A percentile compares a stretch with the other conserved stretches of the same genome.
Conservation (phyloP, 2,797 vertebrate genomes). For the Hipposideros larvatus region DNA sequence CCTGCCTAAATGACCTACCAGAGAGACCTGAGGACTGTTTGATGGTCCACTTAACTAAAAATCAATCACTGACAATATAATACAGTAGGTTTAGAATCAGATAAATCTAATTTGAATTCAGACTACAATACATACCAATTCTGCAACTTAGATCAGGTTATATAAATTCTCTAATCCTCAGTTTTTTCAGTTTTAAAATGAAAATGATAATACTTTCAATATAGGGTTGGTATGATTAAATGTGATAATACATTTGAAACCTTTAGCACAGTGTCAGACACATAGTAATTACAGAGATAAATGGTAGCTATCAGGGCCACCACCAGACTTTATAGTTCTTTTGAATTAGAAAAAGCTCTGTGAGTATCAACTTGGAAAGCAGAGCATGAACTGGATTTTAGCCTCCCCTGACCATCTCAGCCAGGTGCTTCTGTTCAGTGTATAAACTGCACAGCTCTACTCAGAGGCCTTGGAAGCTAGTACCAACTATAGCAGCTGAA, state of each 20-base stretch:
- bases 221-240: constrained; percentile 31
- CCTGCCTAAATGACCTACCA: background rate
- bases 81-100: constrained; percentile 20
- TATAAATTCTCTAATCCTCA: constrained; percentile 48
- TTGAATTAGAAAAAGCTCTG: constrained; percentile 43
- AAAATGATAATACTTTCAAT: constrained; percentile 54
- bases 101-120: constrained; percentile 44
- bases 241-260: constrained; percentile 64
- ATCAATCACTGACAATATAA: background rate
- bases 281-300: constrained; percentile 48
- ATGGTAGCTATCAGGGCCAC: constrained; percentile 8
- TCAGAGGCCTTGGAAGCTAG: background rate
- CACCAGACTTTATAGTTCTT: background rate
- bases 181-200: constrained; percentile 46
- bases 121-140: background rate
- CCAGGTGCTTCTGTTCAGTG: background rate
- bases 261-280: constrained; percentile 31
- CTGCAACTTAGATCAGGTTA: background rate
- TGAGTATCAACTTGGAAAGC: constrained; percentile 8
- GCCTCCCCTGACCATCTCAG: background rate
- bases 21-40: background rate
- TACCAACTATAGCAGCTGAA: background rate
- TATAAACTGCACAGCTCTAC: background rate
- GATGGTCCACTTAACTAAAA: constrained; percentile 27
- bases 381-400: constrained; percentile 10